Percentiles rank a stretch among this genome's conserved stretches.
Evolutionary conservation across 1,140 invertebrate genomes (phyloP).

Genomic region (Aphaenogaster ashmeadi): DNA sequence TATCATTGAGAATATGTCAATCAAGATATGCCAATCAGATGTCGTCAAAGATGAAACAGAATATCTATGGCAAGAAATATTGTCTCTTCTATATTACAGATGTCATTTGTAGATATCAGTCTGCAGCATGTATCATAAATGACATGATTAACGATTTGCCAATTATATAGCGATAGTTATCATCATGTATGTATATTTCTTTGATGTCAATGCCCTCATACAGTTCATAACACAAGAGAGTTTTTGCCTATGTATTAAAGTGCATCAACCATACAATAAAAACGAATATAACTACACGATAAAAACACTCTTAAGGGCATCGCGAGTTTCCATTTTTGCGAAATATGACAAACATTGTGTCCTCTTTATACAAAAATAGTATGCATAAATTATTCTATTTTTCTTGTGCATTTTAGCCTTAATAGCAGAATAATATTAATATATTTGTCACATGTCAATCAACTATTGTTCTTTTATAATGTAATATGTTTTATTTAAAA

Average conservation of each 20-base stretch:
- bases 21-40: conserved; percentile 15
- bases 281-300: conserved; percentile 22
- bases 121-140: conserved; percentile 22
- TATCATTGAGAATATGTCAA: conserved; percentile 8
- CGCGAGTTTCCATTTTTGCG: conserved; percentile 16
- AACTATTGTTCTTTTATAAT: not conserved
- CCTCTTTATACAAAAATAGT: not conserved
- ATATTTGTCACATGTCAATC: not conserved
- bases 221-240: not conserved
- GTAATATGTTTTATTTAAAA: not conserved
- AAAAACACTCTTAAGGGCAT: conserved; percentile 31
- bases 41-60: conserved; percentile 8
- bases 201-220: conserved; percentile 44
- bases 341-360: not conserved
- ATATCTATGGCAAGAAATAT: conserved; percentile 31
- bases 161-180: conserved; percentile 51
- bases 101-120: conserved; percentile 25
- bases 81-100: conserved; percentile 17
- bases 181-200: conserved; percentile 12
- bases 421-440: not conserved
- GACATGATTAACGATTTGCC: conserved; percentile 57
- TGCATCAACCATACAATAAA: conserved; percentile 27
- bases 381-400: not conserved
- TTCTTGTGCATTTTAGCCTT: not conserved
- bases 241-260: conserved; percentile 44